phyloP scores from a whole-genome alignment of 1,140 invertebrate species.

The Atta texana region DNA sequence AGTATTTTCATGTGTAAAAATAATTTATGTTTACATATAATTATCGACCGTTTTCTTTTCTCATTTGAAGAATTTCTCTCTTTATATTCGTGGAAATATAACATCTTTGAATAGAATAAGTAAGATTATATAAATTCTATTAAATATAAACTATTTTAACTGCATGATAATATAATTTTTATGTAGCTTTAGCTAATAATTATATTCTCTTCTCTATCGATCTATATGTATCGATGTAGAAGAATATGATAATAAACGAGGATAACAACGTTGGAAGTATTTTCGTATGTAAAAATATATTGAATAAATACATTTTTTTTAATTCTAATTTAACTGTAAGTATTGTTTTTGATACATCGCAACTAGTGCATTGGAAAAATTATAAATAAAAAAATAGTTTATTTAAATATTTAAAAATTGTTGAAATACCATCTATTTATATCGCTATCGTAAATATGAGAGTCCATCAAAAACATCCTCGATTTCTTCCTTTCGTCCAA shows the following conservation, averaged over 20 bases:
- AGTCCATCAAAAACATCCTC: slow-evolving; percentile 73
- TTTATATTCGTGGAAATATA: too few species aligned
- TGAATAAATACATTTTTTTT: neutral
- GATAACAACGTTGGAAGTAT: neutral
- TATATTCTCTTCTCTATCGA: neutral
- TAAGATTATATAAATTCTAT: too few species aligned
- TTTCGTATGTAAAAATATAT: slow-evolving; percentile 3
- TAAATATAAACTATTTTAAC: too few species aligned
- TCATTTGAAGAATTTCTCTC: too few species aligned
- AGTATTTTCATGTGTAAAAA: neutral
- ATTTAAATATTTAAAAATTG: neutral
- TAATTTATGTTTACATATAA: too few species aligned
- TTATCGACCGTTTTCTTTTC: too few species aligned
- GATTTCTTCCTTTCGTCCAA: slow-evolving; percentile 73
- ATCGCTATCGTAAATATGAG: slow-evolving; percentile 55
- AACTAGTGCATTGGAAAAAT: neutral
- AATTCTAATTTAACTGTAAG: neutral
- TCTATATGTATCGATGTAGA: neutral
- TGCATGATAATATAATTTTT: too few species aligned
- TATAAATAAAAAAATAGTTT: neutral
- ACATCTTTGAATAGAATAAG: too few species aligned
- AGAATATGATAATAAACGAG: neutral
- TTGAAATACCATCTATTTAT: neutral
- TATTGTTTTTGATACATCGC: neutral
- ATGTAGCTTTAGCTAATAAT: too few species aligned